Evolutionary conservation across 2,888 invertebrate species (phyloP), one percentile per base, ranked within the genome.

Genomic region (Nemotelus pantherinus): DNA sequence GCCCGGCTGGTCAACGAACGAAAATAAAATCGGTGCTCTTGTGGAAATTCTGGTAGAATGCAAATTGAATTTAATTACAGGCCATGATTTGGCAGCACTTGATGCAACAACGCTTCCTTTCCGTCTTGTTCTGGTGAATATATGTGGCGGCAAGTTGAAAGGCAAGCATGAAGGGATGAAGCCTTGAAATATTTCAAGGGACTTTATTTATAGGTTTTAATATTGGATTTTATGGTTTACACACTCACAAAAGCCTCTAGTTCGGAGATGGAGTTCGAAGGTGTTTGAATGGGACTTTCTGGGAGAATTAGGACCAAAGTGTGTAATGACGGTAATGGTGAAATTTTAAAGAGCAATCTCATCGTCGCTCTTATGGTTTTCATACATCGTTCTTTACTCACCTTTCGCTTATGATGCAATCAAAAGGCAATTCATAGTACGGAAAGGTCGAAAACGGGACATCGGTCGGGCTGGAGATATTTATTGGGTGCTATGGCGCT

Each of bases 141-240:
- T 55, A 70, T 70, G 53, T 53, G 70, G 70, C 70, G 70, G 70
- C 53, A 70, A 70, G 55, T 55, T 53, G 53, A 53, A 53, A 70
- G 55, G 53, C 55, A 70, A 53, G 60, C 60, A 48, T 50, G 63
- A 63, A 58, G 74, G 63, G 50, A 60, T 74, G 48, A 63, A 72
- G 58, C 72, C 58, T 72, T 72, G 57, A 72, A 74, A 63, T 63
- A 74, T 74, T 74, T 74, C 63, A 63, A 41, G 53, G 25, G 75
- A 77, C 64, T 77, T 78, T 77, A 79, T 79, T 74, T 76, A 76
- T 76, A 77, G 75, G 64, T 79, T 79, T 60, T 79, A 79, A 79
- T 79, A 77, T 77, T 25, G 70, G 64, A 75, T 77, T 79, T 79
- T 77, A 79, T 72, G 75, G 74, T 57, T 77, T 63, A 77, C 70